phyloP scores from a whole-genome alignment of 2,113 vertebrate species.

The Candoia aspera region DNA sequence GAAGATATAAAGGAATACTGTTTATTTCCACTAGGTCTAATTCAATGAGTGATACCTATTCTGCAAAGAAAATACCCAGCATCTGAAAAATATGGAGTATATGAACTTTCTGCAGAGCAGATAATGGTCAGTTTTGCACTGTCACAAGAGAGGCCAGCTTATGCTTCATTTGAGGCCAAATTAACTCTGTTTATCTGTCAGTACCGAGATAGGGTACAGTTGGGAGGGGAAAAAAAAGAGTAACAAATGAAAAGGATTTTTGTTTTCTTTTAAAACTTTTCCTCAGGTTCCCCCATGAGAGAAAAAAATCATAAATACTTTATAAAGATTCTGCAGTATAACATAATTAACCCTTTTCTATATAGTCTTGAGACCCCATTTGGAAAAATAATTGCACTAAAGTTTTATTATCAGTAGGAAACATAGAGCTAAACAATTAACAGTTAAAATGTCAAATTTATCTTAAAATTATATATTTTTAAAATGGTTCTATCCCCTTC shows the following conservation, averaged over 20 bases:
- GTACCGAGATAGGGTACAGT: not conserved
- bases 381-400: not conserved
- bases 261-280: not conserved
- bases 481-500: not conserved
- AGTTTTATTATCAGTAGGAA: not conserved
- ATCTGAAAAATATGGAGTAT: not conserved
- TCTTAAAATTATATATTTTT: not conserved
- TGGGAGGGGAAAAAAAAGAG: not conserved
- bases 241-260: not conserved
- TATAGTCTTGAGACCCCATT: not conserved
- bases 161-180: not conserved
- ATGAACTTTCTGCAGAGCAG: not conserved
- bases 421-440: not conserved
- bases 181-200: not conserved
- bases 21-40: not conserved
- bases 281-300: not conserved
- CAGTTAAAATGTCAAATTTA: not conserved
- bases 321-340: not conserved
- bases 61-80: constrained; percentile 5
- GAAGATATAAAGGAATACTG: not conserved
- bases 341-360: not conserved
- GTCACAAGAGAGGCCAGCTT: not conserved
- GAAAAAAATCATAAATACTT: not conserved
- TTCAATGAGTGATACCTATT: constrained; percentile 6
- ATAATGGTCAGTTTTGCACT: not conserved